These are phyloP conservation scores for Acrobasis suavella DNA, from an alignment of 2,888 invertebrate genomes.

Conservation along the genomic window DNA sequence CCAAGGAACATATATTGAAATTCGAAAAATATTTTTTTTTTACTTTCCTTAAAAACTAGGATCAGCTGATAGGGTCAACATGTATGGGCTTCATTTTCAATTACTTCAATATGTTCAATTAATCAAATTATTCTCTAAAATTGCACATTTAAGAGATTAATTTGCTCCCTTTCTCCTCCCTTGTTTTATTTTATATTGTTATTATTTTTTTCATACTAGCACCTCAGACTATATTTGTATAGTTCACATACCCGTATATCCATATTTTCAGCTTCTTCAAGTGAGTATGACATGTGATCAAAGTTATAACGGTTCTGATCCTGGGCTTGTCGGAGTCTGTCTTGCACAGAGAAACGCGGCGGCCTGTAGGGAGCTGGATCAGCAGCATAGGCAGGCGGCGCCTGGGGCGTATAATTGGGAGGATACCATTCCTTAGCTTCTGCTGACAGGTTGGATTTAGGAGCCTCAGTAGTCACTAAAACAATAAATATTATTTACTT, in stretches of 20 bases:
- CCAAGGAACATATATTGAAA: too few relatives aligned
- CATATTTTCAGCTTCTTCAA: slow-evolving; percentile 71
- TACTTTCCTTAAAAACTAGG: too few relatives aligned
- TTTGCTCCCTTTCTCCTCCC: too few relatives aligned
- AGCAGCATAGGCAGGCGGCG: slow-evolving; percentile 51
- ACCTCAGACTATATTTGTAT: too few relatives aligned
- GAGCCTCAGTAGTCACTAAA: slow-evolving; percentile 44
- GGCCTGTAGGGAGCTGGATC: slow-evolving; percentile 63
- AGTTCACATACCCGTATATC: slow-evolving; percentile 59
- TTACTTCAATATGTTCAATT: too few relatives aligned
- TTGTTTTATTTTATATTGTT: too few relatives aligned
- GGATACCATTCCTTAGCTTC: slow-evolving; percentile 85
- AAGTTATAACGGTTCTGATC: slow-evolving; percentile 71
- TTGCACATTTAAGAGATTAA: too few relatives aligned
- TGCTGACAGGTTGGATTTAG: slow-evolving; percentile 77
- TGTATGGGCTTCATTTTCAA: too few relatives aligned
- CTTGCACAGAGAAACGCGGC: slow-evolving; percentile 71
- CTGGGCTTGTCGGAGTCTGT: slow-evolving; percentile 73
- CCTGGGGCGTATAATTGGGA: slow-evolving; percentile 71
- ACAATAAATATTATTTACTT: background rate
- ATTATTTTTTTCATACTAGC: too few relatives aligned
- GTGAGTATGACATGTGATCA: slow-evolving; percentile 68
- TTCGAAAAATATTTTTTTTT: too few relatives aligned
- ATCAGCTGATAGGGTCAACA: too few relatives aligned
- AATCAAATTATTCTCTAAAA: too few relatives aligned